These are phyloP conservation scores for Strigamia transsilvanica DNA, from an alignment of 2,888 invertebrate species.

Conservation along the genomic window DNA sequence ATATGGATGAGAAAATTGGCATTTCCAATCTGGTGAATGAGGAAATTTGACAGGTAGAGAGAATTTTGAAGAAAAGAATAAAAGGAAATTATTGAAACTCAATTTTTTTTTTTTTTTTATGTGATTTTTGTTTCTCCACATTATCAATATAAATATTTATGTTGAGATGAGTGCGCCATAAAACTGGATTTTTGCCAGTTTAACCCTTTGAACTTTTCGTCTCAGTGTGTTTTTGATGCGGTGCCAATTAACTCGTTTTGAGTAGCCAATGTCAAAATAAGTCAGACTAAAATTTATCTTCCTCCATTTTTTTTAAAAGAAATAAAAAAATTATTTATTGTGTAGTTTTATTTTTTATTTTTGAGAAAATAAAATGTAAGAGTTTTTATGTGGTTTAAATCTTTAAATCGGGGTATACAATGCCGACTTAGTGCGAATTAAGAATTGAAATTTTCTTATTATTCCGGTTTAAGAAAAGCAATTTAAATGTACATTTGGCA, in stretches of 20 bases:
- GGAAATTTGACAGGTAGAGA: slow-evolving; percentile 40
- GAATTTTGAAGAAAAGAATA: background rate
- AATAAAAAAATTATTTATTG: background rate
- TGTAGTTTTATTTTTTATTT: background rate
- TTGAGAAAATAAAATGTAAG: background rate
- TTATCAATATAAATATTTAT: slow-evolving; percentile 40
- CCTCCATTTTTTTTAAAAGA: background rate
- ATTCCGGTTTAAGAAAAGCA: slow-evolving; percentile 20
- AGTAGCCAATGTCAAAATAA: slow-evolving; percentile 49
- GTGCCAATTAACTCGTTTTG: slow-evolving; percentile 33
- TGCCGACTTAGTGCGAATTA: slow-evolving; percentile 24
- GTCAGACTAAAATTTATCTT: slow-evolving; percentile 18
- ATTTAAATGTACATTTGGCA: slow-evolving; percentile 40
- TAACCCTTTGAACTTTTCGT: slow-evolving; percentile 41
- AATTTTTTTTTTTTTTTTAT: background rate
- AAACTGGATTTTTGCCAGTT: slow-evolving; percentile 45
- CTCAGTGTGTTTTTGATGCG: slow-evolving; percentile 28
- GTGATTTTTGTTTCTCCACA: background rate
- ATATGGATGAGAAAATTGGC: slow-evolving; percentile 27
- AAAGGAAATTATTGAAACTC: background rate
- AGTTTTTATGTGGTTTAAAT: background rate
- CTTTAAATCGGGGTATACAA: background rate
- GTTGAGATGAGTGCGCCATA: slow-evolving; percentile 29
- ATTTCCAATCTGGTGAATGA: slow-evolving; percentile 1
- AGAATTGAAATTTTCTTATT: slow-evolving; percentile 43